Evolutionary conservation across 2,888 invertebrate genomes (phyloP).

Genomic region (Crossocerus cetratus): DNA sequence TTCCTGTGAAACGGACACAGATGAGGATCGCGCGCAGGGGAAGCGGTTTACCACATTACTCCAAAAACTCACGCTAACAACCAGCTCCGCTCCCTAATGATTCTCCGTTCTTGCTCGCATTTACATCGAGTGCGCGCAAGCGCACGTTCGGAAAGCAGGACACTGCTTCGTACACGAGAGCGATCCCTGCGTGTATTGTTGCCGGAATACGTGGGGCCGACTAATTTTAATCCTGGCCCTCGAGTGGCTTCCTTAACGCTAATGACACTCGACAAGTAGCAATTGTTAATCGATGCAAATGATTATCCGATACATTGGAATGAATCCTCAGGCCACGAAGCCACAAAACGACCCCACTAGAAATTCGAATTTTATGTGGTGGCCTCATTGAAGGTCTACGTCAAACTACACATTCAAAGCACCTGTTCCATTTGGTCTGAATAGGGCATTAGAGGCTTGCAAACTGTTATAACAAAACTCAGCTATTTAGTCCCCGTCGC

Average conservation of each 20-base stretch:
- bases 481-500: no score
- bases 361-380: conserved; percentile 19
- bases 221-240: conserved; percentile 38
- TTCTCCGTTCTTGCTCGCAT: conserved; percentile 55
- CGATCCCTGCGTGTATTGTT: no score
- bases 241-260: conserved; percentile 24
- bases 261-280: conserved; percentile 29
- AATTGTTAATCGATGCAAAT: conserved; percentile 39
- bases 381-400: no score
- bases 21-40: conserved; percentile 3
- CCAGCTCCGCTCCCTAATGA: conserved; percentile 55
- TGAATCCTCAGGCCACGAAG: conserved; percentile 10
- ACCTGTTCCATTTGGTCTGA: no score
- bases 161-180: not conserved
- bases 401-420: no score
- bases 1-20: conserved; percentile 14
- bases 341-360: not conserved
- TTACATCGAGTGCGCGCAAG: conserved; percentile 26
- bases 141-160: conserved; percentile 19
- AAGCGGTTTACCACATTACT: not conserved
- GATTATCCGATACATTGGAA: conserved; percentile 40
- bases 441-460: no score
- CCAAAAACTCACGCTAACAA: conserved; percentile 59
- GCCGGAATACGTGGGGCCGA: not conserved
- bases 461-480: no score